Percentiles rank a stretch among this genome's conserved stretches.
These are phyloP conservation scores for Delichon dasypus DNA, from an alignment of 2,797 vertebrate species.

Conservation along the genomic window DNA sequence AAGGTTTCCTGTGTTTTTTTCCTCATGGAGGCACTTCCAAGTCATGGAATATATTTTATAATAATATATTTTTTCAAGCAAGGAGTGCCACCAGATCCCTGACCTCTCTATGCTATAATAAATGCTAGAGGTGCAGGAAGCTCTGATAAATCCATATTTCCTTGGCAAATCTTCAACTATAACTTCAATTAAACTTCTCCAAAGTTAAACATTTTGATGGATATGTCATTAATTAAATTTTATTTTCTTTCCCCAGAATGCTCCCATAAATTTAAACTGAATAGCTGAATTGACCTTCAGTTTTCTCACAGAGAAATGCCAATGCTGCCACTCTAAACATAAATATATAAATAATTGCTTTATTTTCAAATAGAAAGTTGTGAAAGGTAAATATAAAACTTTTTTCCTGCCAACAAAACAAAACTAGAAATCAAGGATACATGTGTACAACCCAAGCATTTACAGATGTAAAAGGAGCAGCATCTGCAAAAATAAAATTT, in stretches of 20 bases:
- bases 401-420: neutral
- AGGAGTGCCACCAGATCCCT: neutral
- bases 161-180: neutral
- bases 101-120: neutral
- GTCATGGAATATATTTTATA: conserved; percentile 62
- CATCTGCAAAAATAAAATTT: conserved; percentile 72
- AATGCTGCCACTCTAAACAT: neutral
- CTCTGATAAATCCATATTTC: neutral
- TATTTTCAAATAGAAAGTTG: neutral
- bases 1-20: conserved; percentile 72
- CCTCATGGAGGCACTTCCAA: conserved; percentile 71
- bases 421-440: conserved; percentile 73
- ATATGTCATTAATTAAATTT: neutral
- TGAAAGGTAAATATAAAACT: neutral
- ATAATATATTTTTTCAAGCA: neutral
- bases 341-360: neutral
- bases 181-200: neutral
- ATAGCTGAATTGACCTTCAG: neutral
- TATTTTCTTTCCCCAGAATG: neutral
- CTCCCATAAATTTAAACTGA: neutral
- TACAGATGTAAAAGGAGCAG: conserved; percentile 73
- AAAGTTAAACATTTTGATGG: neutral
- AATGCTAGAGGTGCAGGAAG: neutral
- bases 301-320: neutral
- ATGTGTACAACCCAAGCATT: conserved; percentile 72